Evolutionary conservation across 2,888 invertebrate genomes (phyloP).

Genomic region (Lasioglossum malachurum): DNA sequence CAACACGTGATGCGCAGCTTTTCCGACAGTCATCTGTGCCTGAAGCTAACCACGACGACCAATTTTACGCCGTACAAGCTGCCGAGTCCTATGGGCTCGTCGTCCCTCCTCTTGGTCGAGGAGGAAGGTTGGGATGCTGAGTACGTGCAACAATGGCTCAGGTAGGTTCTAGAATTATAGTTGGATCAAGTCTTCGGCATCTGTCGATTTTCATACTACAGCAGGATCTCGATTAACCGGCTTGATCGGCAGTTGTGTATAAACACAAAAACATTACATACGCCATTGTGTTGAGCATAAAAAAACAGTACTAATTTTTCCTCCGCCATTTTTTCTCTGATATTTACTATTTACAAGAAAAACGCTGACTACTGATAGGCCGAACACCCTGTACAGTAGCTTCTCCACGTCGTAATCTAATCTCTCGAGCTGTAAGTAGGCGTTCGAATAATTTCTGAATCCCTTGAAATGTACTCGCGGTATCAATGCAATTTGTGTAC

Average conservation of each 20-base stretch:
- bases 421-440: not conserved
- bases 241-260: no score
- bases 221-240: no score
- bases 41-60: conserved; percentile 88
- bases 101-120: conserved; percentile 80
- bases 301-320: no score
- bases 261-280: no score
- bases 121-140: conserved; percentile 88
- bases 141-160: conserved; percentile 91
- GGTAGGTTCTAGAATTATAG: conserved; percentile 47
- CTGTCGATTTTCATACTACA: no score
- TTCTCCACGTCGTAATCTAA: not conserved
- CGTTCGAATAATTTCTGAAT: not conserved
- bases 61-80: conserved; percentile 79
- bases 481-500: conserved; percentile 5
- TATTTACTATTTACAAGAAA: no score
- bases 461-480: not conserved
- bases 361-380: no score
- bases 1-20: conserved; percentile 91
- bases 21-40: conserved; percentile 91
- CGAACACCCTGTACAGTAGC: not conserved
- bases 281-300: no score
- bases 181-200: no score
- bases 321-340: no score
- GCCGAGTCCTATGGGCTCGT: conserved; percentile 77